Percentiles rank a stretch among this genome's conserved stretches.
Conservation (phyloP, 2,113 vertebrate species). For the Dicerorhinus sumatrensis region DNA sequence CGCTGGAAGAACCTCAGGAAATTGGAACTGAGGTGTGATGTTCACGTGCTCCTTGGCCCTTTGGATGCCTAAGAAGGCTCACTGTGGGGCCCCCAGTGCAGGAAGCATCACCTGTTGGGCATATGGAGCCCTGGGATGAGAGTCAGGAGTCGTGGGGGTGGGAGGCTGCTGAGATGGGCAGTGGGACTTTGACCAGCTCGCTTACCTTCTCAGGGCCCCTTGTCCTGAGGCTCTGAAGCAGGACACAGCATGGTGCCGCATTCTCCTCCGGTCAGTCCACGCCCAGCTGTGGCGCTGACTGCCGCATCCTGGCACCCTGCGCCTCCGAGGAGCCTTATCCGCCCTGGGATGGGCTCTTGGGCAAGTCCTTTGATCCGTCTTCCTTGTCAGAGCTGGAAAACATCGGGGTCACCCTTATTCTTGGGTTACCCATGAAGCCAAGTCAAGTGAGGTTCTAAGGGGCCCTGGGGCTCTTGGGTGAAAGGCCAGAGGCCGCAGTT, state of each 20-base stretch:
- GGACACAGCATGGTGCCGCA: rapidly evolving
- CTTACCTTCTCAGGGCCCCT: background rate
- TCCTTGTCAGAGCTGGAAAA: background rate
- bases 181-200: too few species aligned
- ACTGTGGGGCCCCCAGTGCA: background rate
- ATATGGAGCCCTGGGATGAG: rapidly evolving
- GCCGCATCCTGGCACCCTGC: background rate
- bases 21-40: too few species aligned
- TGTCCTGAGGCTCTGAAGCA: background rate
- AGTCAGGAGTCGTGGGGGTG: rapidly evolving
- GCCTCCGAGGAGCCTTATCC: rapidly evolving
- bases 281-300: rapidly evolving
- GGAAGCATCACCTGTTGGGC: background rate
- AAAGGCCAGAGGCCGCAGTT: background rate
- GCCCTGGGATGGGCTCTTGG: background rate
- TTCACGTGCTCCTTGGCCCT: background rate
- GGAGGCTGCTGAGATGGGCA: rapidly evolving
- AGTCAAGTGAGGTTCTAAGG: background rate
- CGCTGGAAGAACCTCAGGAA: background rate
- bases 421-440: background rate
- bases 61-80: background rate
- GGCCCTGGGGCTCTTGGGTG: background rate
- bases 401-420: background rate
- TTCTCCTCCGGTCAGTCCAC: background rate
- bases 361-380: background rate